Evolutionary conservation across 2,797 vertebrate genomes (phyloP).

Genomic region (Serranus cabrilla): DNA sequence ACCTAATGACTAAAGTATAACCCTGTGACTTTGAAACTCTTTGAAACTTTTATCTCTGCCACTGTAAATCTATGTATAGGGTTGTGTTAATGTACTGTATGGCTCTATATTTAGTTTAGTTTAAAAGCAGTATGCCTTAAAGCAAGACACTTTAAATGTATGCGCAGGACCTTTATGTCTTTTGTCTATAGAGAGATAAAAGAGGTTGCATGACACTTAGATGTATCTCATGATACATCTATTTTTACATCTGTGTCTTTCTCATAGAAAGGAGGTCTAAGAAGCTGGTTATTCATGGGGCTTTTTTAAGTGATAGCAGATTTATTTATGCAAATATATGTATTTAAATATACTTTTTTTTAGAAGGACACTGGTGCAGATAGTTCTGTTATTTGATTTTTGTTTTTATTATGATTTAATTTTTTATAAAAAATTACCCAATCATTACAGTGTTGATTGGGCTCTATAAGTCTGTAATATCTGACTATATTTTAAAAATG

Average conservation of each 20-base stretch:
- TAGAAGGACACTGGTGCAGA: background rate
- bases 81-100: constrained; percentile 24
- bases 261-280: background rate
- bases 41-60: constrained; percentile 57
- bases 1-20: constrained; percentile 55
- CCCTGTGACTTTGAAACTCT: constrained; percentile 69
- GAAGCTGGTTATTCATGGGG: background rate
- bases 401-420: no score
- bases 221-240: constrained; percentile 4
- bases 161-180: constrained; percentile 14
- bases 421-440: no score
- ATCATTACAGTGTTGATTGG: no score
- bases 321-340: constrained; percentile 3
- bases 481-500: no score
- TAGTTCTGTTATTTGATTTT: no score
- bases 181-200: constrained; percentile 26
- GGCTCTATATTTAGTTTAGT: constrained; percentile 46
- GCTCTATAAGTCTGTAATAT: no score
- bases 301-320: background rate
- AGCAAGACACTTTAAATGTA: constrained; percentile 34
- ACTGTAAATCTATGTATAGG: constrained; percentile 44
- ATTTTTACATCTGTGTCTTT: constrained; percentile 10
- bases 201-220: constrained; percentile 24
- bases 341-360: background rate
- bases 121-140: constrained; percentile 31